Evolutionary conservation across 1,140 invertebrate genomes (phyloP).

Genomic region (Ostrea denselamellosa): DNA sequence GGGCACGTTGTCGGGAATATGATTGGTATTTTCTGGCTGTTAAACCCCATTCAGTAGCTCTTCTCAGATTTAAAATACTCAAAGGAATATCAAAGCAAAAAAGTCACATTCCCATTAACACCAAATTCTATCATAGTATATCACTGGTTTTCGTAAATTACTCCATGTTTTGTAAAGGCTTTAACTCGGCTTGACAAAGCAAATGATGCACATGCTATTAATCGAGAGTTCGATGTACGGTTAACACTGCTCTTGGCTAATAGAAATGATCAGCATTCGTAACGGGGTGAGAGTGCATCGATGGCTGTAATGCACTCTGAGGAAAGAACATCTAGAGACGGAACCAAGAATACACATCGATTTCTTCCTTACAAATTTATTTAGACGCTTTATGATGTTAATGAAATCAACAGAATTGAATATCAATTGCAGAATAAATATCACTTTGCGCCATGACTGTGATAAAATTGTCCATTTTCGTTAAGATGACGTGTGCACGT

Average conservation of each 20-base stretch:
- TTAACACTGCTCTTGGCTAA: slow-evolving; percentile 11
- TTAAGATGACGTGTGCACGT: slow-evolving; percentile 3
- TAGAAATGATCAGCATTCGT: neutral
- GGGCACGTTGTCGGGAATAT: neutral
- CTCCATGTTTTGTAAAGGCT: slow-evolving; percentile 22
- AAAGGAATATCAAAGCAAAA: neutral
- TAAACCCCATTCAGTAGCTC: neutral
- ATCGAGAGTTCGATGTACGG: slow-evolving; percentile 19
- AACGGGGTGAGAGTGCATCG: slow-evolving; percentile 8
- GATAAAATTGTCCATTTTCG: slow-evolving; percentile 35
- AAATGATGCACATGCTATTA: slow-evolving; percentile 21
- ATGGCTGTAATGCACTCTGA: neutral
- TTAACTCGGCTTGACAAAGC: neutral
- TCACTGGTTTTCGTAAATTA: neutral
- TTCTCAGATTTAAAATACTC: neutral
- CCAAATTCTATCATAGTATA: slow-evolving; percentile 29
- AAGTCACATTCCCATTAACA: neutral
- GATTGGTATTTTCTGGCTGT: neutral
- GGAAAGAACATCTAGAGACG: slow-evolving; percentile 17
- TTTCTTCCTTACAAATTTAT: slow-evolving; percentile 22
- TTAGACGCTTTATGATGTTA: slow-evolving; percentile 13
- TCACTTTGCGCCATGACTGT: slow-evolving; percentile 26
- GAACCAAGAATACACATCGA: slow-evolving; percentile 26
- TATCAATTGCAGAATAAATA: slow-evolving; percentile 37
- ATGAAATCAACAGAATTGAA: slow-evolving; percentile 37